Base-by-base conservation (phyloP, 64 coral and sea anemone species). In the Orbicella faveolata region DNA sequence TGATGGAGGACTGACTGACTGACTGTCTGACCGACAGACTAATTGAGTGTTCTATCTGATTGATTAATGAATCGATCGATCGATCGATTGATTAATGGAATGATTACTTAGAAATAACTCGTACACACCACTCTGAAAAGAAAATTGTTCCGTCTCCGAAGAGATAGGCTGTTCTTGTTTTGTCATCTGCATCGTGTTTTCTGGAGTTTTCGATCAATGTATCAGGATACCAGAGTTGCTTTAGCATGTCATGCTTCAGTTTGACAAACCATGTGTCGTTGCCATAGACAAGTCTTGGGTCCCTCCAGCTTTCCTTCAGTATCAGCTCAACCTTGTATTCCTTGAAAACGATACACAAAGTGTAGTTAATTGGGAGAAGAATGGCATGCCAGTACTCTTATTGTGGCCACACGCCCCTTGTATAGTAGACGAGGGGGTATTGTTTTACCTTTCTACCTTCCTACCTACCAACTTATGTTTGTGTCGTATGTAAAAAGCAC, bases 81-180 rank as follows among this genome's bases (percentile, higher is more conserved):
- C 10, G 52, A 53, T 53, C 0, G 55, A 59, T 15, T 59, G 9
- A 59, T 57, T 57, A 0, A 59, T 59, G 0, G 55, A 59, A 13
- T 9, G 55, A 59, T 59, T 59, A 61, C 44, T 44, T 34, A 44
- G 37, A 17, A 78, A 20, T 78, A 4, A 81, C 2, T 36, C 64
- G 72, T 52, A 85, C 82, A 69, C 53, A 85, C 82, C 82, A 85
- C 20, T 85, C 82, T 25, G 82, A 85, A 9, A 85, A 37, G n/a
- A 85, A 85, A 6, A 90, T 81, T 34, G 78, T 90, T 36, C 89
- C 89, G 48, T 90, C 80, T 1, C 17, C 77, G 54, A 66, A 90
- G 16, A 90, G 44, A 10, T 74, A 81, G 26, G 44, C 65, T 0
- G 89, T 81, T 75, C 36, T 81, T 23, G 89, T 90, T 12, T 36